Evolutionary conservation across 2,888 invertebrate species (phyloP).

Genomic region (Polietes domitor): DNA sequence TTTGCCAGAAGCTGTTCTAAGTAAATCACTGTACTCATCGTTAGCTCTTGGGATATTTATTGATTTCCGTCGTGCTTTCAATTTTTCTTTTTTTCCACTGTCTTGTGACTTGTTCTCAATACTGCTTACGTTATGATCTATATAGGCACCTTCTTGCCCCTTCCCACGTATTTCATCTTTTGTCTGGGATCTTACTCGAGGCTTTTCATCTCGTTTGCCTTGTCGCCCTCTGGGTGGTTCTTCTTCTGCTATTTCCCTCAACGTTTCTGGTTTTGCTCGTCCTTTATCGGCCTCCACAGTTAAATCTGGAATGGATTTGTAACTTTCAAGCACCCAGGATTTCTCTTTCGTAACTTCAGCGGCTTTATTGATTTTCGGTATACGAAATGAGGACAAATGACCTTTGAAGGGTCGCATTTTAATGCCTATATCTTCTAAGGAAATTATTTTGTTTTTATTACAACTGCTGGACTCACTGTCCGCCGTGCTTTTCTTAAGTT

Average conservation of each 20-base stretch:
- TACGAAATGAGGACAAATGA: conserved; percentile 45
- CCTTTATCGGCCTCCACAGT: background rate
- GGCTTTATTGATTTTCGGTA: conserved; percentile 47
- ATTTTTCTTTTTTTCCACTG: background rate
- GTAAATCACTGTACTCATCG: too few relatives aligned
- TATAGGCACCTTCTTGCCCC: too few relatives aligned
- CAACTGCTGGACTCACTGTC: background rate
- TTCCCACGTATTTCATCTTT: background rate
- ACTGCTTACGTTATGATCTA: too few relatives aligned
- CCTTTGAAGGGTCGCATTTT: conserved; percentile 39
- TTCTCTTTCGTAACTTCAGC: background rate
- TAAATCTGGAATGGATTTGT: background rate
- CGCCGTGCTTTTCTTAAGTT: background rate
- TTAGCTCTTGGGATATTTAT: background rate
- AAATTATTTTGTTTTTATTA: conserved; percentile 26
- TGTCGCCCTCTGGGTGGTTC: background rate
- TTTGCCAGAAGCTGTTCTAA: background rate
- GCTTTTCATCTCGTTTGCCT: background rate
- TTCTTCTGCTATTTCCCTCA: background rate
- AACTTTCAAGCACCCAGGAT: conserved; percentile 39
- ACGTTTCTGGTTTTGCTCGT: background rate
- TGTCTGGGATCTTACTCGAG: background rate
- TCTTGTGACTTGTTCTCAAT: too few relatives aligned
- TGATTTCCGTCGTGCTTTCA: background rate
- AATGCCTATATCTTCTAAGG: conserved; percentile 47